Base-by-base conservation (phyloP, 2,113 vertebrate genomes). In the Callionymus lyra region DNA sequence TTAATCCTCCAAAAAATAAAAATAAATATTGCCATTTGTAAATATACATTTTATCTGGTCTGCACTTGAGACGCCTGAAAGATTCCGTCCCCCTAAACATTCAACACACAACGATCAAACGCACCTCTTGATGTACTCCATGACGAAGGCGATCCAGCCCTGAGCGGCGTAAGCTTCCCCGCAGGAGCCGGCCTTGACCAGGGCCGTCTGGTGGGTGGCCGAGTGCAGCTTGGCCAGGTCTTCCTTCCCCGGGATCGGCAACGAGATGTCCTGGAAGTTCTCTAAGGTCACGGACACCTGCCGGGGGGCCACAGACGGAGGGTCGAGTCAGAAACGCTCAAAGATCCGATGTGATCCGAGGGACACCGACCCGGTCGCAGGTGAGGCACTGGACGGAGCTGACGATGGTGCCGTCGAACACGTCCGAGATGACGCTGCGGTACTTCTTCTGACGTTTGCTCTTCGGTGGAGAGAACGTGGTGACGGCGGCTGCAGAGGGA, bases 121-220 rank as follows among this genome's bases (percentile, higher is more conserved):
- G 49, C 72, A 98, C 94, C 95, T 99, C 79, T 94, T 96, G 50
- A 99, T 91, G 69, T 99, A 99, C 48, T 98, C 95, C 89, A 98
- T 88, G 52, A 98, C 89, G 53, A 97, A 97, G 1, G 94, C 82
- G 17, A 99, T 87, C 95, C 95, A 99, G 17, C 95, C 94, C 57
- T 99, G 95, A 2, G 95, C 85, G 5, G 93, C 91, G 11, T 99
- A 99, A 0, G 91, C 91, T 72, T 99, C 95, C 12, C 93, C 92
- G 51, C 95, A 99, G 1, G 95, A 95, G 19, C 95, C 93, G 17
- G 91, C 89, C 68, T 98, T 99, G 38, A 97, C 86, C 59, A 98
- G 66, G 39, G 92, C 87, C 1, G 89, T 94, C 80, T 93, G 93
- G 73, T 97, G 95, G 55, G 85, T 92, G 14, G 93, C 86, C 1